Percentiles rank a stretch among this genome's conserved stretches.
Conservation (phyloP, 2,797 vertebrate species). For the Centropyge bicolor region DNA sequence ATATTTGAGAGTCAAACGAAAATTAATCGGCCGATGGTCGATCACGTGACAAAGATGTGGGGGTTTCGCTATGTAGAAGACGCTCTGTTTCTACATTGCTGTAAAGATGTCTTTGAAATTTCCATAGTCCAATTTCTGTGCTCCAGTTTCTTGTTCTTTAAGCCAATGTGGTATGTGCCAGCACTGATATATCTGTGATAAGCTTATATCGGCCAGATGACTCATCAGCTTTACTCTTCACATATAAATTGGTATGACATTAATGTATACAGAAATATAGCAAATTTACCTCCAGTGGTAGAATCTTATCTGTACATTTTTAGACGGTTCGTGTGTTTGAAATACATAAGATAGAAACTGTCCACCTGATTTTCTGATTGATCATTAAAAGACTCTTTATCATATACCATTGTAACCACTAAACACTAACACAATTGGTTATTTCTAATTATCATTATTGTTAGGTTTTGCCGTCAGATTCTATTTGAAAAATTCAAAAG, state of each 20-base stretch:
- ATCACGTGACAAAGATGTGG: not conserved
- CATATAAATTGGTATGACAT: not conserved
- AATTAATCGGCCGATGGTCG: too few relatives aligned
- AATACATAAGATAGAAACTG: not conserved
- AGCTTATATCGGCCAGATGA: not conserved
- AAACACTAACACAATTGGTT: not conserved
- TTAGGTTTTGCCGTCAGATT: not conserved
- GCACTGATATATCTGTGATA: not conserved
- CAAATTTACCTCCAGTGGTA: not conserved
- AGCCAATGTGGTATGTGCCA: not conserved
- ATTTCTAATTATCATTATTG: constrained; percentile 2
- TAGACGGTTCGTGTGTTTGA: not conserved
- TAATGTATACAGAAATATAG: not conserved
- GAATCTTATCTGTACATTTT: not conserved
- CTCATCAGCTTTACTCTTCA: not conserved
- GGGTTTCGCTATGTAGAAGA: not conserved
- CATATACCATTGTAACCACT: not conserved
- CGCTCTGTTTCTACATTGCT: not conserved
- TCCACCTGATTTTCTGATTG: not conserved
- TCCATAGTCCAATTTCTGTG: not conserved
- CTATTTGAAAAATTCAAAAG: not conserved
- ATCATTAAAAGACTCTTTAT: not conserved
- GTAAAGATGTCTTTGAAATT: not conserved
- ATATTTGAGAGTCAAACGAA: not conserved
- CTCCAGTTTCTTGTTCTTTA: not conserved